A percentile compares a stretch with the other conserved stretches of the same genome.
phyloP scores from a whole-genome alignment of 2,888 invertebrate species.

The Hydrotaea diabolus region DNA sequence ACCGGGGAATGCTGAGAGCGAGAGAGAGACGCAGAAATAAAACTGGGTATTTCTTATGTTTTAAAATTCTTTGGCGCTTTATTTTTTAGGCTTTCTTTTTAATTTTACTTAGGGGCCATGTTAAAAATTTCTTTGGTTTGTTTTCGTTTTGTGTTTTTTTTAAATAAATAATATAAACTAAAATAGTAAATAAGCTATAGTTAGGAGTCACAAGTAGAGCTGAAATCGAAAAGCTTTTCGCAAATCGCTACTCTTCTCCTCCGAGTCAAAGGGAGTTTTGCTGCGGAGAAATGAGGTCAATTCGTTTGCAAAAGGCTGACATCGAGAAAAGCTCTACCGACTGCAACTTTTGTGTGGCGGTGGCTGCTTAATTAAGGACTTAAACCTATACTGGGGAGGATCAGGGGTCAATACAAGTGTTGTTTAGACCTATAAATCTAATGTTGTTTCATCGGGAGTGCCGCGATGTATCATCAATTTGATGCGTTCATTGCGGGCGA shows the following conservation, averaged over 20 bases:
- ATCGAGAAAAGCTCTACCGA: conserved; percentile 8
- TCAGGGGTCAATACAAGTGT: conserved; percentile 60
- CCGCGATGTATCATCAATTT: conserved; percentile 93
- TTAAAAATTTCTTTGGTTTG: conserved; percentile 23
- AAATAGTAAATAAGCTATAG: conserved; percentile 30
- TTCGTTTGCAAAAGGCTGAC: neutral
- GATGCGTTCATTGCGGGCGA: conserved; percentile 92
- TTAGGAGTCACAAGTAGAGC: neutral
- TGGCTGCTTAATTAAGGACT: conserved; percentile 60
- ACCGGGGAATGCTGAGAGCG: too few relatives aligned
- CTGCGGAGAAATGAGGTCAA: neutral
- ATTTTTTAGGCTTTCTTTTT: conserved; percentile 12
- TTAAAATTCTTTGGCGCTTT: conserved; percentile 28
- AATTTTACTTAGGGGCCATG: conserved; percentile 25
- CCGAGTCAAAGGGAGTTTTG: conserved; percentile 15
- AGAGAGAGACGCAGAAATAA: neutral
- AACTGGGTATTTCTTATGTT: conserved; percentile 3
- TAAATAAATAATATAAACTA: conserved; percentile 38
- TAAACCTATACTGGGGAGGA: conserved; percentile 55
- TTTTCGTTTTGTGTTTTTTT: conserved; percentile 2
- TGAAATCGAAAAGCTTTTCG: neutral
- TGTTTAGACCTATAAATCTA: conserved; percentile 84
- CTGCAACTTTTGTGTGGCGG: conserved; percentile 44
- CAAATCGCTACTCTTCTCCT: neutral
- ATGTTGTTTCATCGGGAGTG: conserved; percentile 88